A percentile compares a stretch with the other conserved stretches of the same genome.
phyloP scores from a whole-genome alignment of 1,140 invertebrate species.

The Oppia nitens region DNA sequence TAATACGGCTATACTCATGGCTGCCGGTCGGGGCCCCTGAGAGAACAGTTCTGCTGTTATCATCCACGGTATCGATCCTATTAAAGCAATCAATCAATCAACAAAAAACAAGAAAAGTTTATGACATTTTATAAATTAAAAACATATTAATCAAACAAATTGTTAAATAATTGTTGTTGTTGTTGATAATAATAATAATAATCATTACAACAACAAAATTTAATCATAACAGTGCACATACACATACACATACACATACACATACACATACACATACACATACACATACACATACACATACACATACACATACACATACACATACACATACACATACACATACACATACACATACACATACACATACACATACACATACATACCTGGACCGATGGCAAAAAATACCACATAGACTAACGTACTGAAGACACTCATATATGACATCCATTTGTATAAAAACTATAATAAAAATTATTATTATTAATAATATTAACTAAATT shows the following conservation, averaged over 20 bases:
- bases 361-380: too few species aligned
- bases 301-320: too few species aligned
- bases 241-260: too few species aligned
- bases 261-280: too few species aligned
- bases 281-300: too few species aligned
- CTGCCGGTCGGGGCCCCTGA: slow-evolving; percentile 84
- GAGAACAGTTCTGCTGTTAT: slow-evolving; percentile 96
- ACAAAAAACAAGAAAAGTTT: background rate
- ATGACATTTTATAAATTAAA: slow-evolving; percentile 22
- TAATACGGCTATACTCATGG: slow-evolving; percentile 92
- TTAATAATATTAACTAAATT: background rate
- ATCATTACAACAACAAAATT: too few species aligned
- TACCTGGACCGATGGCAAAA: slow-evolving; percentile 77
- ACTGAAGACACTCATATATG: slow-evolving; percentile 80
- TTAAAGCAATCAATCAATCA: background rate
- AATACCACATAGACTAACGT: slow-evolving; percentile 88
- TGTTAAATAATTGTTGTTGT: too few species aligned
- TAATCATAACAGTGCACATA: too few species aligned
- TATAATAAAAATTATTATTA: background rate
- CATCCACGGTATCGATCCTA: slow-evolving; percentile 92
- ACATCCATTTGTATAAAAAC: slow-evolving; percentile 55
- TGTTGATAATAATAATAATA: too few species aligned
- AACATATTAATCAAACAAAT: slow-evolving; percentile 24
- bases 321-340: too few species aligned
- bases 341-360: too few species aligned